These are phyloP conservation scores for Rhopilema esculentum DNA, from an alignment of 30 jellyfish, hydroid and myxozoan genomes.

Conservation along the genomic window DNA sequence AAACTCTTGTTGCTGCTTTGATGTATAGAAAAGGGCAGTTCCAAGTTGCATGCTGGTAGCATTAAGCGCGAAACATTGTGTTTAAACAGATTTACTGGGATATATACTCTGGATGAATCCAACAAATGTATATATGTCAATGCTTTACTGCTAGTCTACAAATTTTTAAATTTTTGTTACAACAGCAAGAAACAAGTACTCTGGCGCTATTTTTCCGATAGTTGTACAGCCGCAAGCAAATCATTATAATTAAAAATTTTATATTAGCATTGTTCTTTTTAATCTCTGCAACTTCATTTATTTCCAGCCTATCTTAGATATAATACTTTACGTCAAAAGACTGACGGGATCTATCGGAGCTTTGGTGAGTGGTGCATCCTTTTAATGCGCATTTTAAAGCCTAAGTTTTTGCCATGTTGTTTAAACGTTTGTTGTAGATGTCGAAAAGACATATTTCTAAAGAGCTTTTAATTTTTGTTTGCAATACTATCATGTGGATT, in stretches of 20 bases:
- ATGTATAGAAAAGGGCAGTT: background rate
- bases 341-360: conserved; percentile 81
- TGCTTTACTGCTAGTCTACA: too few species aligned
- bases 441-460: too few species aligned
- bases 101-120: too few species aligned
- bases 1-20: background rate
- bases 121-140: too few species aligned
- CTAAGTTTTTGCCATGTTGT: background rate
- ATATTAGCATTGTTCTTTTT: background rate
- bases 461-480: background rate
- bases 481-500: too few species aligned
- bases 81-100: too few species aligned
- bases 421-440: background rate
- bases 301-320: conserved; percentile 90
- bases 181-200: too few species aligned
- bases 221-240: too few species aligned
- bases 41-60: background rate
- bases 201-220: too few species aligned
- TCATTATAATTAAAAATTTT: too few species aligned
- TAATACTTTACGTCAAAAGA: conserved; percentile 83
- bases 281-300: background rate
- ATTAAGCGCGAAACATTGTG: background rate
- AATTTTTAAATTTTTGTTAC: too few species aligned
- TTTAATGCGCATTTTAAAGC: background rate
- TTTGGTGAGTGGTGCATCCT: conserved; percentile 30